These are phyloP conservation scores for Somateria mollissima DNA, from an alignment of 2,797 vertebrate species.

Conservation along the genomic window DNA sequence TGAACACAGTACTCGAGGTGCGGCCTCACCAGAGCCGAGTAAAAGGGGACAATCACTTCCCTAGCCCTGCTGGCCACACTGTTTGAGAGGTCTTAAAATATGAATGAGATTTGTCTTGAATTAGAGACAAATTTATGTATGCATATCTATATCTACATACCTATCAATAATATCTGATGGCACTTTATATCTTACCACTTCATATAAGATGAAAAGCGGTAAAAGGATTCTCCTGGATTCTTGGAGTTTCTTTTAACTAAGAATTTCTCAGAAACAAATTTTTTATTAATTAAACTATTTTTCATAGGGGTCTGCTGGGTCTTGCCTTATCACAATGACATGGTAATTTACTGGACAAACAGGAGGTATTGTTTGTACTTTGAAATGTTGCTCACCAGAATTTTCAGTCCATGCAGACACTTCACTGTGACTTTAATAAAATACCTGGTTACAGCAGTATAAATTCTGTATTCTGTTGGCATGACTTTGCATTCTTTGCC, in stretches of 20 bases:
- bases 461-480: constrained; percentile 48
- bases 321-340: neutral
- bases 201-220: neutral
- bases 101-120: neutral
- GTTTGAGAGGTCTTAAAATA: neutral
- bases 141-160: neutral
- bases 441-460: neutral
- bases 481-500: constrained; percentile 56
- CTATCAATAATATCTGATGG: neutral
- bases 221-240: neutral
- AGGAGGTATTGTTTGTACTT: neutral
- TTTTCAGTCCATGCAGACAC: neutral
- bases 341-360: neutral
- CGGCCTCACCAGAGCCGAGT: no score
- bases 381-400: neutral
- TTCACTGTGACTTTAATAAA: constrained; percentile 32
- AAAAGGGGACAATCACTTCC: no score
- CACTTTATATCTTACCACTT: neutral
- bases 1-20: no score
- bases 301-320: neutral
- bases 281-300: neutral
- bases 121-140: neutral
- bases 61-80: no score
- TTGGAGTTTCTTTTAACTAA: neutral
- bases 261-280: neutral